phyloP scores from a whole-genome alignment of 1,140 invertebrate species.

The Panagrolaimus sp. region DNA sequence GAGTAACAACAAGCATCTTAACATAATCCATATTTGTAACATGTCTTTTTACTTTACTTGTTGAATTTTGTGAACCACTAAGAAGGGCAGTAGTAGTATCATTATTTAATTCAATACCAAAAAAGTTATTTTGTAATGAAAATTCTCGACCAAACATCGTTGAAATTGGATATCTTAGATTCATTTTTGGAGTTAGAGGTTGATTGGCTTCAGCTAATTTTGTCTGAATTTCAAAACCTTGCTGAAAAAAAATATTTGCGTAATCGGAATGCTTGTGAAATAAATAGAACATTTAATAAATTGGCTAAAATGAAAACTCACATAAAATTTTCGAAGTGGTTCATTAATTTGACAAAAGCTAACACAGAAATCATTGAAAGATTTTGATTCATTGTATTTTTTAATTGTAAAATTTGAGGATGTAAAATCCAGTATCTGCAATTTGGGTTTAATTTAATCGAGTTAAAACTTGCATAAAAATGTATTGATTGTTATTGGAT shows the following conservation, averaged over 20 bases:
- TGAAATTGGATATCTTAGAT: slow-evolving; percentile 44
- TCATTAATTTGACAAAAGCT: slow-evolving; percentile 53
- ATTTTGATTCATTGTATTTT: slow-evolving; percentile 33
- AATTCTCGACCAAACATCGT: slow-evolving; percentile 41
- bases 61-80: not conserved
- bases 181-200: slow-evolving; percentile 23
- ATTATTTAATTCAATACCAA: slow-evolving; percentile 40
- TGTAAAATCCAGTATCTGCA: slow-evolving; percentile 27
- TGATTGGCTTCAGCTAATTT: slow-evolving; percentile 18
- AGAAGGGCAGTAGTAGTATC: slow-evolving; percentile 8
- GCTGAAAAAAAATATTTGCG: slow-evolving; percentile 25
- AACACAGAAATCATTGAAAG: slow-evolving; percentile 46
- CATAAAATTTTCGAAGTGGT: slow-evolving; percentile 41
- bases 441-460: no score
- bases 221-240: slow-evolving; percentile 40
- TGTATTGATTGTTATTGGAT: no score
- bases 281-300: no score
- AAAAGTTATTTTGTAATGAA: slow-evolving; percentile 51
- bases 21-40: slow-evolving; percentile 29
- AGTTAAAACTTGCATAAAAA: slow-evolving; percentile 18
- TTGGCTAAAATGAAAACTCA: slow-evolving; percentile 2
- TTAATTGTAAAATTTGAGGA: slow-evolving; percentile 46
- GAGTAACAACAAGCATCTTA: slow-evolving; percentile 37
- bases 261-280: no score
- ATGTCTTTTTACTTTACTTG: not conserved